Conservation (phyloP, 2,113 vertebrate genomes). For the Bos indicus region DNA sequence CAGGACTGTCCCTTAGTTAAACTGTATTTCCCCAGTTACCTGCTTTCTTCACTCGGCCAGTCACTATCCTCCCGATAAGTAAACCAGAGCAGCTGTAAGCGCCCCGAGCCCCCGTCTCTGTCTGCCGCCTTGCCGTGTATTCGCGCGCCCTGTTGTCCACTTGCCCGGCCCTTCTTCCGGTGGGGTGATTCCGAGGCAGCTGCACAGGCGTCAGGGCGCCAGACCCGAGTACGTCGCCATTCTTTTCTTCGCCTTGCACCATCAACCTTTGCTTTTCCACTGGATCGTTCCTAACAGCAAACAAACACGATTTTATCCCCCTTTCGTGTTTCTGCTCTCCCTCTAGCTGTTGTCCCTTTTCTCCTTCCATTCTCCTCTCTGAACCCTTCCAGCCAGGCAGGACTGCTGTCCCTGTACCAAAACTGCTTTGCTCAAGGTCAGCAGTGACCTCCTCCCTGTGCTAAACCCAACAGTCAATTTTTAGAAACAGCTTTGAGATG, state of each 20-base stretch:
- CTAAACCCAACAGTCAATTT: background rate
- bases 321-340: background rate
- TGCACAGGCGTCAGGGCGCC: background rate
- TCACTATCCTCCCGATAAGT: background rate
- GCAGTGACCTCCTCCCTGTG: background rate
- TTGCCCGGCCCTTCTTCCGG: background rate
- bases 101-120: fast-evolving
- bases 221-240: fast-evolving
- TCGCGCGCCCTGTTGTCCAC: background rate
- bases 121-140: fast-evolving
- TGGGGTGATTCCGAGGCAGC: fast-evolving
- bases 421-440: background rate
- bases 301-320: background rate
- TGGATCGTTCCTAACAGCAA: background rate
- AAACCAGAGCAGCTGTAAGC: fast-evolving
- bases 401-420: fast-evolving
- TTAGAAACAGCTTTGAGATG: background rate
- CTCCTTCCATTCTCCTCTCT: fast-evolving
- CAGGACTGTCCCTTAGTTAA: background rate
- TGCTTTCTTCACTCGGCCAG: background rate
- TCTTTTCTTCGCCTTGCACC: background rate
- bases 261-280: fast-evolving
- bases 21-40: background rate
- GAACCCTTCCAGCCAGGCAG: background rate
- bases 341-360: too few relatives aligned